Conservation (phyloP, 2,113 vertebrate species). For the Sebastes fasciatus region DNA sequence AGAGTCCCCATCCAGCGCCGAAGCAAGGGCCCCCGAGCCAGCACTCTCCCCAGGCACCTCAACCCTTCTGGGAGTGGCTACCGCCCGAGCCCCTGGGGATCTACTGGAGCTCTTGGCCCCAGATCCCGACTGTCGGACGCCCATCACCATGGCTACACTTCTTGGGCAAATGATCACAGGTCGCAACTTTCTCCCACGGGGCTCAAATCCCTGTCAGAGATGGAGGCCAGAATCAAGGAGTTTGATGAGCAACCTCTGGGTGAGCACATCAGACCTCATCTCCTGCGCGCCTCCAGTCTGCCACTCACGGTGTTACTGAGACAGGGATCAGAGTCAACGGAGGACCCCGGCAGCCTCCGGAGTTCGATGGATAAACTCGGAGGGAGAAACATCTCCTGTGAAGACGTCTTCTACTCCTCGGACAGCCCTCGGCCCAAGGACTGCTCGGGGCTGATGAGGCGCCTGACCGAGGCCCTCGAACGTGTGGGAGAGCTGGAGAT, state of each 20-base stretch:
- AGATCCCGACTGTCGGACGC: slow-evolving; percentile 76
- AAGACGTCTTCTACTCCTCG: slow-evolving; percentile 71
- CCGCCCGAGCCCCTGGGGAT: slow-evolving; percentile 84
- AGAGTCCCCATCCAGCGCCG: slow-evolving; percentile 91
- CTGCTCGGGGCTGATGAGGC: slow-evolving; percentile 64
- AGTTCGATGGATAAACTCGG: slow-evolving; percentile 67
- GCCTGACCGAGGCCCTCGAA: slow-evolving; percentile 72
- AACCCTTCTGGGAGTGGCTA: slow-evolving; percentile 87
- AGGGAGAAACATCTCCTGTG: slow-evolving; percentile 55
- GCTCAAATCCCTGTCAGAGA: slow-evolving; percentile 73
- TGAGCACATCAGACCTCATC: slow-evolving; percentile 87
- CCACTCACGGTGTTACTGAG: slow-evolving; percentile 87
- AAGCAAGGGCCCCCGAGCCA: slow-evolving; percentile 89
- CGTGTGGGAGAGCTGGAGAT: slow-evolving; percentile 82
- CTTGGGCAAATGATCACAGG: slow-evolving; percentile 54
- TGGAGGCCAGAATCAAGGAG: slow-evolving; percentile 77
- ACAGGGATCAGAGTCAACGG: slow-evolving; percentile 71
- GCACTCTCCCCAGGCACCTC: slow-evolving; percentile 92
- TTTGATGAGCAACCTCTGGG: slow-evolving; percentile 81
- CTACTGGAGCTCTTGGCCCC: slow-evolving; percentile 79
- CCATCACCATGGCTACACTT: slow-evolving; percentile 76
- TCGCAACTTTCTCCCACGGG: slow-evolving; percentile 25
- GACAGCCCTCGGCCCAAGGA: slow-evolving; percentile 50
- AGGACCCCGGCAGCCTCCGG: slow-evolving; percentile 71
- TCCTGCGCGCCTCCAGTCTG: slow-evolving; percentile 93